Conservation (phyloP, 2,113 vertebrate genomes). For the Colius striatus region DNA sequence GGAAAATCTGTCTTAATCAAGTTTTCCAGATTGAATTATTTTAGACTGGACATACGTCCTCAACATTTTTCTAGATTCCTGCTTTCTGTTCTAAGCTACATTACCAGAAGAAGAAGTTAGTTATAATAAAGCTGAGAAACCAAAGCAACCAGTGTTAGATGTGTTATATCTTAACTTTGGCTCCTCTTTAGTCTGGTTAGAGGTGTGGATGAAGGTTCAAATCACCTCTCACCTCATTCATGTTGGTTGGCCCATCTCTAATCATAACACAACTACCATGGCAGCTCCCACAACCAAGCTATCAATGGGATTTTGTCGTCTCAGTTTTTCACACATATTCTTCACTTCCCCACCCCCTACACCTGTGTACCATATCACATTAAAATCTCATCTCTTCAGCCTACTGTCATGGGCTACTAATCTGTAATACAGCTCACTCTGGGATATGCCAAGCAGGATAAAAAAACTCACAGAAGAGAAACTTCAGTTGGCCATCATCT, state of each 20-base stretch:
- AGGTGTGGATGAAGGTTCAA: background rate
- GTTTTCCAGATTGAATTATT: conserved; percentile 22
- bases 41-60: conserved; percentile 15
- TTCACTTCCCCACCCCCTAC: background rate
- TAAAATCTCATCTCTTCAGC: conserved; percentile 51
- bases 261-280: background rate
- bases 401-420: conserved; percentile 26
- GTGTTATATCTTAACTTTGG: background rate
- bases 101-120: background rate
- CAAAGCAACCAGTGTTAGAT: background rate
- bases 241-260: conserved; percentile 19
- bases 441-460: conserved; percentile 24
- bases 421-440: conserved; percentile 18
- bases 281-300: conserved; percentile 34
- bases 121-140: background rate
- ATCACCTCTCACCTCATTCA: background rate
- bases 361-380: background rate
- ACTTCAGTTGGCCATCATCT: background rate
- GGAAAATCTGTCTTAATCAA: conserved; percentile 44
- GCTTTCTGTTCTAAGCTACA: background rate
- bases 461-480: conserved; percentile 9
- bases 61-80: conserved; percentile 8
- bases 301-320: conserved; percentile 44
- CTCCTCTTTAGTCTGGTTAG: background rate
- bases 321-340: conserved; percentile 53